A percentile compares a stretch with the other conserved stretches of the same genome.
These are phyloP conservation scores for Sepiola atlantica DNA, from an alignment of 2,888 invertebrate genomes.

Conservation along the genomic window DNA sequence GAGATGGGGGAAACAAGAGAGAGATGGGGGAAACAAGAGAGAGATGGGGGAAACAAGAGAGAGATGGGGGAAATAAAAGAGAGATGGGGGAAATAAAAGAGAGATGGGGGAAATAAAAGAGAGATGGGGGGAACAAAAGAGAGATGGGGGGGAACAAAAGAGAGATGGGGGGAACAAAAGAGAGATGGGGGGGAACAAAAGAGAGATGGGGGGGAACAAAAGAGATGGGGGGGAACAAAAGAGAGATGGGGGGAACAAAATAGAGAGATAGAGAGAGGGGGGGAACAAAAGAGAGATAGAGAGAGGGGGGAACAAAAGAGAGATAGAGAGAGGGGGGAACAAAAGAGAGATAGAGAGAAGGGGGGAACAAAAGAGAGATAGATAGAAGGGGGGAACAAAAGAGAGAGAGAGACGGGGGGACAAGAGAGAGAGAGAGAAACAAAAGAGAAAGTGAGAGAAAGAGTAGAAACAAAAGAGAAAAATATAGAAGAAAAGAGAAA, in stretches of 20 bases:
- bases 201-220: background rate
- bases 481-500: background rate
- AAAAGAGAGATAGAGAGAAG: background rate
- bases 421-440: background rate
- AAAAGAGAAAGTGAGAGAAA: background rate
- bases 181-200: background rate
- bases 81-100: too few relatives aligned
- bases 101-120: too few relatives aligned
- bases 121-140: too few relatives aligned
- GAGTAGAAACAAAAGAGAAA: background rate
- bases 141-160: background rate
- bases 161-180: background rate
- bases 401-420: background rate
- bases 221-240: background rate
- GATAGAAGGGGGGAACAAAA: background rate
- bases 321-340: background rate
- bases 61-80: slow-evolving; percentile 70
- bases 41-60: slow-evolving; percentile 53
- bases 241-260: background rate
- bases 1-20: too few relatives aligned
- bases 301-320: background rate
- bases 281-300: background rate
- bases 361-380: background rate
- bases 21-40: slow-evolving; percentile 52
- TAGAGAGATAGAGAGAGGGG: background rate